Evolutionary conservation across 2,888 invertebrate genomes (phyloP), one percentile per base, ranked within the genome.

Genomic region (Tenthredo mesomela): DNA sequence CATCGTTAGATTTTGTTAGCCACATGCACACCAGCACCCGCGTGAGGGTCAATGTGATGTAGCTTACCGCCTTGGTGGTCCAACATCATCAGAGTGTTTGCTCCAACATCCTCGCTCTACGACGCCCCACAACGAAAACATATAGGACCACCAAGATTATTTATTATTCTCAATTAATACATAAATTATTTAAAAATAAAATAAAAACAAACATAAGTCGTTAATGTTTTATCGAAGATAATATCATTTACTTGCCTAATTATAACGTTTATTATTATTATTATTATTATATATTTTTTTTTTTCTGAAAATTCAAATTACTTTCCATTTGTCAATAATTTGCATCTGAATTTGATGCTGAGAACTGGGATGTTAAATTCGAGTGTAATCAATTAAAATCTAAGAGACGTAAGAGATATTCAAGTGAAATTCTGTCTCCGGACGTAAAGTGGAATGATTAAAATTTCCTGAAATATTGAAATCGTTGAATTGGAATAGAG

Each of bases 61-160:
- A 94, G 95, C 97, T 97, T 97, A 98, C 98, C 98, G 97, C 98
- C 98, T 97, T 98, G 98, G 94, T 97, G 96, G 94, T 96, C 96
- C 95, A 98, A 95, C 96, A 96, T 96, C 94, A 97, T 96, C 95
- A 98, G 95, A 93, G 98, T 98, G 95, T 97, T 96, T 94, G 97
- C 96, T 94, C 98, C 98, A 94, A 97, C 96, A 94, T 98, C 98
- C 96, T 98, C 97, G 95, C 97, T 98, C 98, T 98, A 96, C 94
- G 96, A 91, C 94, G 90, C 88, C 88, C 90, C 88, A 85, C 40
- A 82, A 82, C 82, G 67, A 70, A 82, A 67, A 67, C 67, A 82
- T 82, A 82, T 47, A 67, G 82, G 82, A 82, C 82, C 82, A 82
- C 82, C 82, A 82, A 82, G 82, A 82, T 82, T 67, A 82, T 82